Evolutionary conservation across 1,140 invertebrate genomes (phyloP).

Genomic region (Drosophila kikkawai): DNA sequence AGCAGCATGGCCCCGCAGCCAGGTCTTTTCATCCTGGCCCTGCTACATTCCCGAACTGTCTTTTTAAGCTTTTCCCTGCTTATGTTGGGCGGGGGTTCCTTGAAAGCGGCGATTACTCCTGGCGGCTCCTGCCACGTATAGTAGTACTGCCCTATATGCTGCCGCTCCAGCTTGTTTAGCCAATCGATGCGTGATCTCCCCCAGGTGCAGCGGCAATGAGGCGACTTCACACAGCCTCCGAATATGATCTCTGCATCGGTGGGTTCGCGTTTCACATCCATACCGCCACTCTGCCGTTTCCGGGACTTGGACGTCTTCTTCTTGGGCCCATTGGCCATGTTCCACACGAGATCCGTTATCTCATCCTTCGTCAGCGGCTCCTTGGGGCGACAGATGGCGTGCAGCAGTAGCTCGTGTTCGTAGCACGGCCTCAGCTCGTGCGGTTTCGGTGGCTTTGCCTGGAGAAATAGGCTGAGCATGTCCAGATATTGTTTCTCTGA

Average conservation of each 20-base stretch:
- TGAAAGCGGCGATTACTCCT: neutral
- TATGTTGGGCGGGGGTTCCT: neutral
- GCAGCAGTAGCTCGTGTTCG: constrained; percentile 28
- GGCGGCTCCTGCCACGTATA: neutral
- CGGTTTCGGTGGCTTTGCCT: neutral
- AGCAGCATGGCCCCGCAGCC: constrained; percentile 42
- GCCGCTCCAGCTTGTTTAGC: constrained; percentile 50
- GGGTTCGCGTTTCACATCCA: constrained; percentile 15
- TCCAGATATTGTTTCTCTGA: constrained; percentile 19
- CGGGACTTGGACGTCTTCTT: constrained; percentile 3
- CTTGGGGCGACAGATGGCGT: constrained; percentile 18
- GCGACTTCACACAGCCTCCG: constrained; percentile 2
- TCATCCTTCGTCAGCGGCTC: constrained; percentile 14
- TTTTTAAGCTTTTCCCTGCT: neutral
- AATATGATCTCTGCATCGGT: constrained; percentile 59
- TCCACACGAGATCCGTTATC: constrained; percentile 22
- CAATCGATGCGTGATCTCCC: constrained; percentile 59
- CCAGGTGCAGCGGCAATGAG: constrained; percentile 24
- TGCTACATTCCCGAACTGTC: neutral
- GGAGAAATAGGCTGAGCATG: constrained; percentile 14
- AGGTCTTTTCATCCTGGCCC: neutral
- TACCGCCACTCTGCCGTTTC: constrained; percentile 29
- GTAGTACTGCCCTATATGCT: constrained; percentile 3
- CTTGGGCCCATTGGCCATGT: constrained; percentile 8
- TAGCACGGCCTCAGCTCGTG: constrained; percentile 1